Evolutionary conservation across 2,888 invertebrate genomes (phyloP).

Genomic region (Conops quadrifasciatus): DNA sequence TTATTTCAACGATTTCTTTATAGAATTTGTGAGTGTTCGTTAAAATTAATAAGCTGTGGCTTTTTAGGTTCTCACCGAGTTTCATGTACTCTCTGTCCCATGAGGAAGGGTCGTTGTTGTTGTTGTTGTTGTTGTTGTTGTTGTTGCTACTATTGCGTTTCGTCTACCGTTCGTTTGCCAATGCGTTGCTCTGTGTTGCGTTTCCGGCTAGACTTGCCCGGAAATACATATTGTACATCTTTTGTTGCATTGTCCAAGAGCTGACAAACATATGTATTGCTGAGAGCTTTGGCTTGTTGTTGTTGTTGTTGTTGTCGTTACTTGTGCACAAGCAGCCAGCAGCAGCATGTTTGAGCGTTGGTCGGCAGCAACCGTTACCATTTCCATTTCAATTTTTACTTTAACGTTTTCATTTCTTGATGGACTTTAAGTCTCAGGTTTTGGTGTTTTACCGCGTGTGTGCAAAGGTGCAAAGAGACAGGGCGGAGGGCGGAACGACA

Average conservation of each 20-base stretch:
- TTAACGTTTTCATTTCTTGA: slow-evolving; percentile 26
- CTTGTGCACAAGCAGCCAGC: too few species aligned
- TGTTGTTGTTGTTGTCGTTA: background rate
- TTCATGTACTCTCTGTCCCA: too few species aligned
- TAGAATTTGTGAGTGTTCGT: too few species aligned
- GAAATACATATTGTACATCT: slow-evolving; percentile 32
- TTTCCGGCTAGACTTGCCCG: slow-evolving; percentile 35
- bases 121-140: background rate
- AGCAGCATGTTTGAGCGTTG: slow-evolving; percentile 2
- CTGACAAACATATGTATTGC: slow-evolving; percentile 24
- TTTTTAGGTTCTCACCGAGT: too few species aligned
- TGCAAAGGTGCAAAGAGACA: background rate
- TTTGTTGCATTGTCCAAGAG: slow-evolving; percentile 35
- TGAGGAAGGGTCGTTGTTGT: too few species aligned
- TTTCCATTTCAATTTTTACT: slow-evolving; percentile 28
- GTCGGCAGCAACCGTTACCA: slow-evolving; percentile 4
- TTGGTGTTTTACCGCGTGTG: background rate
- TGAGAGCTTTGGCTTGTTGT: background rate
- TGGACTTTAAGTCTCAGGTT: background rate
- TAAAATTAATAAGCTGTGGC: too few species aligned
- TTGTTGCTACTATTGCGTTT: background rate
- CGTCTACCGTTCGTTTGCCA: too few species aligned
- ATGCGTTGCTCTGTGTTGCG: background rate
- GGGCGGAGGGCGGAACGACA: background rate
- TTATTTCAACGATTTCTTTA: background rate